Evolutionary conservation across 2,797 vertebrate species (phyloP), one percentile per base, ranked within the genome.

Genomic region (Pygocentrus nattereri): DNA sequence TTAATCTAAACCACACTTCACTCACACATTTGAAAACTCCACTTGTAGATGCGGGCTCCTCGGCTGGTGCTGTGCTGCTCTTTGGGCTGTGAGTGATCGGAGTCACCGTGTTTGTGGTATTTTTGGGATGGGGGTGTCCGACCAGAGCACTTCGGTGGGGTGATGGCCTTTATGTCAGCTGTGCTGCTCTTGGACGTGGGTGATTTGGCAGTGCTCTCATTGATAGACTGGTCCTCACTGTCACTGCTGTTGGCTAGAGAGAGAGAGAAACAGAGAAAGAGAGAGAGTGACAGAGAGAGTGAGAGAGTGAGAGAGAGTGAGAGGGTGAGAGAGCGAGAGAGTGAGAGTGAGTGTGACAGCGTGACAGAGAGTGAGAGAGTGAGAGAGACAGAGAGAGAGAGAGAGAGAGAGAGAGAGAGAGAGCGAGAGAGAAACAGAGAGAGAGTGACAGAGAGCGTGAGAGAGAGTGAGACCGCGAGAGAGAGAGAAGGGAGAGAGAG

Each of bases 11-110:
- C 54, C 5, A 44, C 6, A 30, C 23, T 34, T 44, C 38, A 84
- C 95, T 90, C 85, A 95, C 95, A 94, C 95, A 94, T 95, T 90
- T 95, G 95, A 87, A 95, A 95, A 82, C 94, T 96, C 94, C 95
- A 95, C 89, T 95, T 95, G 87, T 95, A 95, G 47, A 93, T 87
- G 0, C 94, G 92, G 0, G 93, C 90, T 0, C 68, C 74, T 10
- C n/a, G 68, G 31, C 91, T 90, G 79, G 93, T 88, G 58, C 90
- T 89, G 1, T 93, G 92, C 82, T 89, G 81, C 69, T 93, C 93
- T 67, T 92, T 90, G 84, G 62, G 65, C 61, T 85, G 82, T 74
- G 81, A 8, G 78, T 94, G 93, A n/a, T 95, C 94, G 0, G 74
- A 19, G 41, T 95, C 94, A 0, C 88, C 85, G 56, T 94, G 94